A percentile compares a stretch with the other conserved stretches of the same genome.
Evolutionary conservation across 64 coral and sea anemone genomes (phyloP).

Genomic region (Anthopleura sola): DNA sequence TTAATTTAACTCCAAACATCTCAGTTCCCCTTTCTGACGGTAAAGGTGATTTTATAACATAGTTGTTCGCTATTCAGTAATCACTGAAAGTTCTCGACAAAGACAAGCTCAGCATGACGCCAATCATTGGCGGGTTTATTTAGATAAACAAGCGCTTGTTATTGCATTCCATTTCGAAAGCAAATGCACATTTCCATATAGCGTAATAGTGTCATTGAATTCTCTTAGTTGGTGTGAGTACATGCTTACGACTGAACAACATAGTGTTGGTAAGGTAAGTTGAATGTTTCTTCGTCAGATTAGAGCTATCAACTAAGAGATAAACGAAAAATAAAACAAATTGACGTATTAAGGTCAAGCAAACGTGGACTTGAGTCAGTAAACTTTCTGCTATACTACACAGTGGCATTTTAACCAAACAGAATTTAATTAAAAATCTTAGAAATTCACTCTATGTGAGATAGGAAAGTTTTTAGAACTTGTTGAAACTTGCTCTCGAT

Average conservation of each 20-base stretch:
- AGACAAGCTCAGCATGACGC: not conserved
- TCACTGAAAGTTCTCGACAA: not conserved
- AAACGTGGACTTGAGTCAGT: not conserved
- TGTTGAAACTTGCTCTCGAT: not conserved
- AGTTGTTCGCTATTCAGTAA: too few relatives aligned
- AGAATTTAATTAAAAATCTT: not conserved
- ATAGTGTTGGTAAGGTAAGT: not conserved
- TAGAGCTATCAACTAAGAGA: not conserved
- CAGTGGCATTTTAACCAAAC: not conserved
- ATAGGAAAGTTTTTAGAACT: not conserved
- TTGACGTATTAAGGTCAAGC: not conserved
- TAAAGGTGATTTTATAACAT: too few relatives aligned
- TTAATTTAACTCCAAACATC: too few relatives aligned
- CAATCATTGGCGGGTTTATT: not conserved
- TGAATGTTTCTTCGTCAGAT: not conserved
- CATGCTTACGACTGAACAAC: not conserved
- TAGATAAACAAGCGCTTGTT: not conserved
- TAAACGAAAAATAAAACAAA: not conserved
- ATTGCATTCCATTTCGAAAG: not conserved
- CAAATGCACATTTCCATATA: slow-evolving; percentile 9
- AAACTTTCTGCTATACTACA: not conserved
- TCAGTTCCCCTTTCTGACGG: too few relatives aligned
- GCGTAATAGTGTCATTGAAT: not conserved
- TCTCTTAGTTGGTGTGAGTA: not conserved
- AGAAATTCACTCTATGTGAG: not conserved